Base-by-base conservation (phyloP, 2,888 invertebrate genomes). In the Eristalis intricaria region DNA sequence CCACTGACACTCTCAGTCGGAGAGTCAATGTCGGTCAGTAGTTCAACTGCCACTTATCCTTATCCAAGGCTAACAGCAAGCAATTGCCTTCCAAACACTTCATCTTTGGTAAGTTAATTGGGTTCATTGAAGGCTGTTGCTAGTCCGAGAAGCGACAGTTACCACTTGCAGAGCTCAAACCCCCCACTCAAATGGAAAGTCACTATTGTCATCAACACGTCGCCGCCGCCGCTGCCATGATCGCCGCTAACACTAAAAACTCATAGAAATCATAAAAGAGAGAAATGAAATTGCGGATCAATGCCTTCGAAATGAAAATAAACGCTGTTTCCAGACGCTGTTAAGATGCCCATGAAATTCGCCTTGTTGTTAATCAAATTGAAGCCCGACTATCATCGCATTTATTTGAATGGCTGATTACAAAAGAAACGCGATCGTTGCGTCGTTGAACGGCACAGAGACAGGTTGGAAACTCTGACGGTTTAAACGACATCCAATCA, bases 61-160 rank as follows among this genome's bases (percentile, higher is more conserved):
- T 50, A 8, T 2, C 50, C 19, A 50, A 50, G 50, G 50, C 19
- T 1, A 19, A 50, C n/a, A 19, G 19, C n/a, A n/a, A 43, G 43
- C 8, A 19, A 8, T 50, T 50, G 19, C 19, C n/a, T 19, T 43
- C n/a, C n/a, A 15, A n/a, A 26, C n/a, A n/a, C 7, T 15, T 15
- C 19, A n/a, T 15, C 40, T 40, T 74, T 58, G 40, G 38, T 32
- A 26, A 35, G 43, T 66, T 40, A 4, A 50, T 78, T 69, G 77
- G 77, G 76, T 84, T 81, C 81, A 84, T 81, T 81, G 70, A 69
- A 64, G 70, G 70, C 60, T 60, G 4, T 63, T 60, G 66, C 7
- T 60, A 3, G 60, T 66, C 43, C 40, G 38, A 13, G 26, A 19
- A 13, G 58, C 40, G 38, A 13, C 40, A 26, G 8, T 19, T n/a